Evolutionary conservation across 2,113 vertebrate genomes (phyloP), one percentile per base, ranked within the genome.

Genomic region (Saguinus imperator): DNA sequence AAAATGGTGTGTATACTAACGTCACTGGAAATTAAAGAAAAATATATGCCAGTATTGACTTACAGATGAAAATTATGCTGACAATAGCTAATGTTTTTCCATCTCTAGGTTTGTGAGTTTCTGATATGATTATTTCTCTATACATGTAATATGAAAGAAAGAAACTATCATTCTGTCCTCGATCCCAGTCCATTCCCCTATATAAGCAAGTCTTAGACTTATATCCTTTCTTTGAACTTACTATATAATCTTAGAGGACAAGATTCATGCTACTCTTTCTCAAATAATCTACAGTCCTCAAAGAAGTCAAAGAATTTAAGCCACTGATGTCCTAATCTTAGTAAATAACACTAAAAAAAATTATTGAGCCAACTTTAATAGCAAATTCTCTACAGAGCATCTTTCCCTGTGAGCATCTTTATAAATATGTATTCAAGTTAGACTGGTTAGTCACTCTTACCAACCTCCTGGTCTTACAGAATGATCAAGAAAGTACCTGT

Each of bases 211-310:
- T 50, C 89, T 95, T 40, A 95, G 70, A 96, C 40, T 85, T 84
- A 72, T 40, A 90, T 43, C 25, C 73, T 79, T 94, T 91, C 92
- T 95, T 96, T 70, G 25, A 95, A 94, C 35, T 94, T 90, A 58
- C 52, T 90, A 35, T 27, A 13, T 86, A 55, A 96, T 45, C 75
- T 57, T 40, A 35, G 87, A 85, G 57, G 72, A 73, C 29, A 89
- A 91, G 52, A 87, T 75, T 94, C 43, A 23, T 85, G 52, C 35
- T 88, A 83, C 12, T 94, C 23, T 4, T 72, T 27, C 58, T 72
- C 79, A 89, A 84, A 96, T 23, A 80, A 57, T 17, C 48, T 81
- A 17, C 5, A 11, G 29, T 90, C n/a, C 83, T 87, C 57, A 82
- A 91, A 96, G 9, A 70, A 95, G 61, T 91, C 87, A 45, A 93